Evolutionary conservation across 2,797 vertebrate species (phyloP), one percentile per base, ranked within the genome.

Genomic region (Rhinogobio ventralis): DNA sequence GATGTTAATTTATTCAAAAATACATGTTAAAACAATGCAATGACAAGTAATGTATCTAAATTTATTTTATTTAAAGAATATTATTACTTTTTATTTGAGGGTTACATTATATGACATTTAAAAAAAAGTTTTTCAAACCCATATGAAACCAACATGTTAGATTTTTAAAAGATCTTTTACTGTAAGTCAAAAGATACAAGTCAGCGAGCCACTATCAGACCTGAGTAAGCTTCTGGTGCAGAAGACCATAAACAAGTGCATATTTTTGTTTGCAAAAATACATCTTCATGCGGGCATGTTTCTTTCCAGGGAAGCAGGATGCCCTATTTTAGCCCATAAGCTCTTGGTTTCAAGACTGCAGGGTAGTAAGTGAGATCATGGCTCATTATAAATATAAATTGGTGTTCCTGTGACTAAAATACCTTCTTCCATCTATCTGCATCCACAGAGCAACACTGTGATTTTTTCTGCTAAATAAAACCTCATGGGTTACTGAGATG

Each of bases 361-460:
- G 28, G 45, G 46, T 67, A 13, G 78, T 9, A 68, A 51, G 45
- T 53, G 20, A 68, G 39, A 82, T 62, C 68, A 73, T 45, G 28
- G 39, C 28, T 73, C 68, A 82, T 72, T 45, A 82, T 9, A 33
- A 20, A 74, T 64, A 74, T n/a, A 82, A 73, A 82, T 68, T 19
- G 49, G 64, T 55, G 49, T 36, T 53, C 62, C 28, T 57, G 33
- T 72, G 62, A 79, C 78, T 57, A 57, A 82, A 82, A 74, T 74
- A 64, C 28, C 45, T 51, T 75, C 71, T 82, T 42, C 8, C 25
- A 74, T 51, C 30, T 39, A 20, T 75, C 14, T 49, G 53, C 28
- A 64, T 67, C 46, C 72, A 83, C 46, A 66, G 13, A 60, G 17
- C 57, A 83, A 82, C 36, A 51, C 45, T 20, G 9, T 39, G 2